These are phyloP conservation scores for Pseudorhiza aurosa DNA, from an alignment of 30 jellyfish, hydroid and myxozoan species.

Conservation along the genomic window DNA sequence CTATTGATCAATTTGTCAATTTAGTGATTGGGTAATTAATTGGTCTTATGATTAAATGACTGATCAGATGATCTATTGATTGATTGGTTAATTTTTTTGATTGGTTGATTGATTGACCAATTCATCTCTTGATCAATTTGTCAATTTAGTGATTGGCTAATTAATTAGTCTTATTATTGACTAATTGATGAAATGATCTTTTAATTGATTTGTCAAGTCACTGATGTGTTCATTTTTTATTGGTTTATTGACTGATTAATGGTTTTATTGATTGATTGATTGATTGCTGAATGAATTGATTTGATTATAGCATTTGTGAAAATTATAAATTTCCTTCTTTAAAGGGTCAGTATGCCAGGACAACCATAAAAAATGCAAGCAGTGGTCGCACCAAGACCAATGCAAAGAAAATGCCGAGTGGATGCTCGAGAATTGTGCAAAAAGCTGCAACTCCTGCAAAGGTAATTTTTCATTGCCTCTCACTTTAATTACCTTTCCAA, in stretches of 20 bases:
- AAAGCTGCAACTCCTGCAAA: constrained; percentile 72
- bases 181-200: not conserved
- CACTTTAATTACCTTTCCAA: not conserved
- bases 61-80: not conserved
- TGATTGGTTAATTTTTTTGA: no score
- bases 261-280: not conserved
- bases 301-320: no score
- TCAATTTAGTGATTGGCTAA: not conserved
- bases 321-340: no score
- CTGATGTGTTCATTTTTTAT: no score
- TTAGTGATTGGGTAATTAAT: not conserved
- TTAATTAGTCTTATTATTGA: not conserved
- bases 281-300: no score
- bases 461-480: constrained; percentile 6
- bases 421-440: constrained; percentile 81
- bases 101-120: not conserved
- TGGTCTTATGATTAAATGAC: no score
- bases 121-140: not conserved
- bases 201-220: no score
- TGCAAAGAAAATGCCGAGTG: constrained; percentile 57
- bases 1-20: no score
- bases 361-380: constrained; percentile 26
- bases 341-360: constrained; percentile 54
- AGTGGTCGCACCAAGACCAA: constrained; percentile 50
- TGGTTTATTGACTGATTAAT: constrained; percentile 4